phyloP scores from a whole-genome alignment of 2,888 invertebrate species.

The Nipponacmea schrenckii region DNA sequence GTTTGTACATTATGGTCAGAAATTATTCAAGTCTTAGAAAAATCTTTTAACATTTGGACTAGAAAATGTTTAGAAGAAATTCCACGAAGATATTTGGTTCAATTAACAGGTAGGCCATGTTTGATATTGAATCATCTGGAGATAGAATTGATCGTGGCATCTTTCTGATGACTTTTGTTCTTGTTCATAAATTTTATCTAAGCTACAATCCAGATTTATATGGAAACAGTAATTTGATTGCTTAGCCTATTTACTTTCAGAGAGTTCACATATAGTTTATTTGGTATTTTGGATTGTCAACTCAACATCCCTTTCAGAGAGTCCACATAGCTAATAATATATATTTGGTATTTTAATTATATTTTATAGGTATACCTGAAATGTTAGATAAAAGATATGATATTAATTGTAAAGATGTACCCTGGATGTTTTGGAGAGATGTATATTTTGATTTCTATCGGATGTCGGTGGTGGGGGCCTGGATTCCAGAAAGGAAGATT shows the following conservation, averaged over 20 bases:
- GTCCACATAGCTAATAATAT: too few relatives aligned
- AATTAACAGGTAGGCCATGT: slow-evolving; percentile 16
- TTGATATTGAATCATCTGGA: not conserved
- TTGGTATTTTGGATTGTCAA: too few relatives aligned
- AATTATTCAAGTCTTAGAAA: slow-evolving; percentile 13
- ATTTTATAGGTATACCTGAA: not conserved
- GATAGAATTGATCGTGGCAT: too few relatives aligned
- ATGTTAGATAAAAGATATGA: not conserved
- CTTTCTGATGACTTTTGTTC: too few relatives aligned
- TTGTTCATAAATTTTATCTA: too few relatives aligned
- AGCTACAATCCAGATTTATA: too few relatives aligned
- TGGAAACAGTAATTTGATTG: too few relatives aligned
- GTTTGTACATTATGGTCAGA: slow-evolving; percentile 24
- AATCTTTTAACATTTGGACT: slow-evolving; percentile 22
- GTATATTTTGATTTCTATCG: not conserved
- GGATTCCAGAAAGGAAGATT: not conserved
- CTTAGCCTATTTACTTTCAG: too few relatives aligned
- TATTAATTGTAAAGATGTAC: not conserved
- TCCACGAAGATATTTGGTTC: slow-evolving; percentile 15
- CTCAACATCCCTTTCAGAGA: too few relatives aligned
- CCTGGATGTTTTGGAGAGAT: not conserved
- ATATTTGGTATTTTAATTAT: too few relatives aligned
- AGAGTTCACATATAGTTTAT: too few relatives aligned
- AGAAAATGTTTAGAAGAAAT: slow-evolving; percentile 21
- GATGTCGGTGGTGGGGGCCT: not conserved